Evolutionary conservation across 2,888 invertebrate species (phyloP).

Genomic region (Pandemis corylana): DNA sequence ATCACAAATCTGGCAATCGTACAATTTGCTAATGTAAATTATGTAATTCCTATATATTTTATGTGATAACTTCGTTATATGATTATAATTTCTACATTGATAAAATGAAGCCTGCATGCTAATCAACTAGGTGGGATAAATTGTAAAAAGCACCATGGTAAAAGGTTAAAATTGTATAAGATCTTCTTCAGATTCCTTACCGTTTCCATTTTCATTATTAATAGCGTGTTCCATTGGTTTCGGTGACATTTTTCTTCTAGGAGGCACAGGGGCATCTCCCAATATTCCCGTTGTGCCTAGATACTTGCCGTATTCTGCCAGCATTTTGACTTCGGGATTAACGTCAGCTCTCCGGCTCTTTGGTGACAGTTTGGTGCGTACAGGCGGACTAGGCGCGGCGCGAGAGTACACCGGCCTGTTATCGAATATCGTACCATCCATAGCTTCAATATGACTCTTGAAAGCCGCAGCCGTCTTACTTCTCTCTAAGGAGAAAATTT

Average conservation of each 20-base stretch:
- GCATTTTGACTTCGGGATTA: conserved; percentile 56
- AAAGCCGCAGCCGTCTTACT: conserved; percentile 75
- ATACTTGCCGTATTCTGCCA: conserved; percentile 64
- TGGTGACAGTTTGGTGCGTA: conserved; percentile 73
- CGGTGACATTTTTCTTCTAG: conserved; percentile 73
- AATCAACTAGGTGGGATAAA: conserved; percentile 41
- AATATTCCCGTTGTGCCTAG: conserved; percentile 68
- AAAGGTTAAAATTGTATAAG: conserved; percentile 73
- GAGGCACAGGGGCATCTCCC: conserved; percentile 70
- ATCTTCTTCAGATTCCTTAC: conserved; percentile 60
- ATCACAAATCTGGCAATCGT: conserved; percentile 38
- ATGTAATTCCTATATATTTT: neutral
- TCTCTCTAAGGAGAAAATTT: conserved; percentile 67
- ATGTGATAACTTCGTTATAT: neutral
- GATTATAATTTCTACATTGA: neutral
- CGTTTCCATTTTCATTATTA: conserved; percentile 47
- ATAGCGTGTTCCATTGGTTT: conserved; percentile 53
- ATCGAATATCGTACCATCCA: conserved; percentile 73
- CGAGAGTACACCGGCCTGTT: conserved; percentile 71
- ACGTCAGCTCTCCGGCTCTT: conserved; percentile 56
- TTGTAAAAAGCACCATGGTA: conserved; percentile 9
- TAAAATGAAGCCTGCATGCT: conserved; percentile 12
- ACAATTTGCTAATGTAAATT: neutral
- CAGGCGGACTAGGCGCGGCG: conserved; percentile 79
- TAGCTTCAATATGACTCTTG: conserved; percentile 59